Base-by-base conservation (phyloP, 2,888 invertebrate genomes). In the Clistopyga incitator region DNA sequence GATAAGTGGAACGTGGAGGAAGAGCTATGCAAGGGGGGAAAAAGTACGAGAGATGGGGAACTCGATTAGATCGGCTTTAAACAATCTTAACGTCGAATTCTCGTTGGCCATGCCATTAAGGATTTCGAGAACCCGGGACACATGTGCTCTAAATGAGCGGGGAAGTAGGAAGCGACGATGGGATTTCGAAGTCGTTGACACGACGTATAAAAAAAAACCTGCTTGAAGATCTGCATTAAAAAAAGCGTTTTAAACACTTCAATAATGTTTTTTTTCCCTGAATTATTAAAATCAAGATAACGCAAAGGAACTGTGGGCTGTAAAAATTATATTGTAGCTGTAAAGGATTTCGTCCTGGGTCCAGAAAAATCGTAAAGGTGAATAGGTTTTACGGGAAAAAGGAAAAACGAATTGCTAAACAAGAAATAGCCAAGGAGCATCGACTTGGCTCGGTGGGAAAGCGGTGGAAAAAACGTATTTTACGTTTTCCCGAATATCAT, bases 1-100 rank as follows among this genome's bases (percentile, higher is more conserved):
- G 87, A 88, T 86, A 88, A 89, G 88, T 88, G 85, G 88, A 88
- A 86, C 88, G 84, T 84, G 85, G 68, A 75, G 77, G 67, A 74
- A 78, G 71, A 80, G 42, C 78, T 54, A 59, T 50, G 59, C 42
- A 42, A 65, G 50, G 75, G 65, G 67, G 52, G 59, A 59, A 50
- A 65, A 70, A 64, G 47, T 68, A 80, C 47, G 54, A 70, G 65
- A 54, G 56, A 52, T 42, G 52, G 78, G 23, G 65, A n/a, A 23
- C 54, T n/a, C 64, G 61, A 78, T 71, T 59, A 75, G 59, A 75
- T 75, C 50, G 64, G 52, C 52, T 64, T 64, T 23, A 50, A 75
- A 64, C 50, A 75, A 75, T 75, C 75, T 64, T 50, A 64, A 38
- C 64, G 15, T 52, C 38, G 75, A 75, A 50, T 75, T 75, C 47